Conservation (phyloP, 2,888 invertebrate species). For the Baronia brevicornis region DNA sequence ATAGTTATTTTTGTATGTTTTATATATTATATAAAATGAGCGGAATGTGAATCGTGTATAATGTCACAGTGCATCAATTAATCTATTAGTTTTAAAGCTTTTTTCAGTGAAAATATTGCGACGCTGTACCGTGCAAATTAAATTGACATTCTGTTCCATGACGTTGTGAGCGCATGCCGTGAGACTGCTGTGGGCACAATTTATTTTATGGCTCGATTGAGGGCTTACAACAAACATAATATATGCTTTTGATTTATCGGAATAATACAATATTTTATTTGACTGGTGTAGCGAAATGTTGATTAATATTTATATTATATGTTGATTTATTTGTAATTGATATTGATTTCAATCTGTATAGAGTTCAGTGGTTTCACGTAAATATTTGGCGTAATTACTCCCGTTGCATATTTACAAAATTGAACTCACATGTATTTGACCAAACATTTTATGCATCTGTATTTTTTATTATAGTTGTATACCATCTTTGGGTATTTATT, state of each 20-base stretch:
- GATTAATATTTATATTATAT: conserved; percentile 1
- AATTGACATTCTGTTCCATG: too few relatives aligned
- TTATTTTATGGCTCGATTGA: neutral
- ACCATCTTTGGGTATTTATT: too few relatives aligned
- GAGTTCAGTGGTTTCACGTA: too few relatives aligned
- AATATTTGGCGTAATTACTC: too few relatives aligned
- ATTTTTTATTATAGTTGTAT: too few relatives aligned
- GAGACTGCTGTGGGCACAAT: too few relatives aligned
- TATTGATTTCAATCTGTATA: too few relatives aligned
- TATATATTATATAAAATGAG: conserved; percentile 1
- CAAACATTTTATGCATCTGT: too few relatives aligned
- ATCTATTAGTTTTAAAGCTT: conserved; percentile 32
- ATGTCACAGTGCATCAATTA: conserved; percentile 18
- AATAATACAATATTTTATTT: conserved; percentile 3
- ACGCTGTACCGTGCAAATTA: conserved; percentile 28
- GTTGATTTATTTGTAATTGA: conserved; percentile 1
- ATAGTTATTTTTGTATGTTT: conserved; percentile 3
- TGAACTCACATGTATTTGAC: too few relatives aligned
- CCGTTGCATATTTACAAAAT: too few relatives aligned
- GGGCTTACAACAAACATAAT: neutral
- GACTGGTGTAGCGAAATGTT: neutral
- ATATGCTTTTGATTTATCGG: neutral
- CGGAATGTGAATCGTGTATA: conserved; percentile 7
- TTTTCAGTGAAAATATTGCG: conserved; percentile 35
- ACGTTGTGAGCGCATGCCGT: too few relatives aligned